Percentiles rank a stretch among this genome's conserved stretches.
Conservation (phyloP, 1,140 invertebrate species). For the Papilio aristodemus region DNA sequence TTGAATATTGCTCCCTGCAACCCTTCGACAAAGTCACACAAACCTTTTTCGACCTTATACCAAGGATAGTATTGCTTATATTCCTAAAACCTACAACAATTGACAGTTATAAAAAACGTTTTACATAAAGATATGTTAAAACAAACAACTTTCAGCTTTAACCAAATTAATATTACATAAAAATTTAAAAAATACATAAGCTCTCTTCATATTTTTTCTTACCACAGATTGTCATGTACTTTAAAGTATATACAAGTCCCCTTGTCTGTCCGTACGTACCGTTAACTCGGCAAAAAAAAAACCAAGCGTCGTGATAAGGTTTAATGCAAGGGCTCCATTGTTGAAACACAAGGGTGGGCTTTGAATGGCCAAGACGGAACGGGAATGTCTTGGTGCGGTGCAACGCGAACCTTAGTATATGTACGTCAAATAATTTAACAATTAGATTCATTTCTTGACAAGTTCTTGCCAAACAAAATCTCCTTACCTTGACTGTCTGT, state of each 20-base stretch:
- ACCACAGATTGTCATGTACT: background rate
- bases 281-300: constrained; percentile 30
- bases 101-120: constrained; percentile 25
- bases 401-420: background rate
- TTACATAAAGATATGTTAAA: too few species aligned
- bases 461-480: too few species aligned
- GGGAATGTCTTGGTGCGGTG: constrained; percentile 19
- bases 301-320: background rate
- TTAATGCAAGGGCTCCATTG: constrained; percentile 27
- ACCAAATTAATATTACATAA: too few species aligned
- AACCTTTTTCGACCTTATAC: constrained; percentile 16
- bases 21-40: background rate
- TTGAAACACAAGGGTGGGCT: constrained; percentile 28
- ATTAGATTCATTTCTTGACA: background rate
- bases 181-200: background rate
- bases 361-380: constrained; percentile 27
- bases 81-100: background rate
- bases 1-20: constrained; percentile 24
- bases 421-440: background rate
- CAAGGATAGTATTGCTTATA: background rate
- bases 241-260: constrained; percentile 19
- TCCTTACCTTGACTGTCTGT: too few species aligned
- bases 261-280: constrained; percentile 26
- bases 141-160: too few species aligned
- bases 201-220: background rate